Percentiles rank a stretch among this genome's conserved stretches.
These are phyloP conservation scores for Aphelenchoides bicaudatus DNA, from an alignment of 2,888 invertebrate genomes.

Conservation along the genomic window DNA sequence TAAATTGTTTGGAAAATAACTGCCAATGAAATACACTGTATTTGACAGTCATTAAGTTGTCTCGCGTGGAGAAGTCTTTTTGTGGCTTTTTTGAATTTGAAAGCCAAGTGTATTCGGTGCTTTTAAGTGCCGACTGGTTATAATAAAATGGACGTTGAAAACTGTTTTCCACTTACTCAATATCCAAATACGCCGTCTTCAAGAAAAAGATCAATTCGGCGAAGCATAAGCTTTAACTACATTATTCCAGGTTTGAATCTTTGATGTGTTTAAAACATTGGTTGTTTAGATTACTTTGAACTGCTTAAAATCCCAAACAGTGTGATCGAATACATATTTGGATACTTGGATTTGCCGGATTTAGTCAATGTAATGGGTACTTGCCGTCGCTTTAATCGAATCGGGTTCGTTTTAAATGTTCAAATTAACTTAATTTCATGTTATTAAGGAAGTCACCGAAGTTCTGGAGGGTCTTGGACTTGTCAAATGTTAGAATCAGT, in stretches of 20 bases:
- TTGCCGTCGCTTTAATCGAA: slow-evolving; percentile 3
- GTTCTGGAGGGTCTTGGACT: slow-evolving; percentile 8
- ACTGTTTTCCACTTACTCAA: no score
- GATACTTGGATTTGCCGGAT: background rate
- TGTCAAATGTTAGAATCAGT: background rate
- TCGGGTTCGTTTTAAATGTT: slow-evolving; percentile 4
- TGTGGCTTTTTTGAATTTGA: no score
- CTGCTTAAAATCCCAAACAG: background rate
- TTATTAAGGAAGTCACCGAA: background rate
- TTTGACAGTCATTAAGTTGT: no score
- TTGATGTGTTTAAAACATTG: background rate
- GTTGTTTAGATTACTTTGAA: slow-evolving; percentile 19
- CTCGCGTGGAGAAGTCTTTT: no score
- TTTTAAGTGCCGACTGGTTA: no score
- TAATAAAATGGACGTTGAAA: no score
- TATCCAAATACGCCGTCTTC: slow-evolving; percentile 1
- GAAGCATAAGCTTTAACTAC: no score
- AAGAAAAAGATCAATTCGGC: no score
- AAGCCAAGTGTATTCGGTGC: no score
- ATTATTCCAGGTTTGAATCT: background rate
- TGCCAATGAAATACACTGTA: no score
- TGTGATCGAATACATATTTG: slow-evolving; percentile 15
- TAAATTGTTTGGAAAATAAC: no score
- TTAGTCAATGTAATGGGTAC: slow-evolving; percentile 11
- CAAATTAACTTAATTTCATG: background rate